Percentiles rank a stretch among this genome's conserved stretches.
Conservation (phyloP, 2,113 vertebrate genomes). For the Engraulis encrasicolus region DNA sequence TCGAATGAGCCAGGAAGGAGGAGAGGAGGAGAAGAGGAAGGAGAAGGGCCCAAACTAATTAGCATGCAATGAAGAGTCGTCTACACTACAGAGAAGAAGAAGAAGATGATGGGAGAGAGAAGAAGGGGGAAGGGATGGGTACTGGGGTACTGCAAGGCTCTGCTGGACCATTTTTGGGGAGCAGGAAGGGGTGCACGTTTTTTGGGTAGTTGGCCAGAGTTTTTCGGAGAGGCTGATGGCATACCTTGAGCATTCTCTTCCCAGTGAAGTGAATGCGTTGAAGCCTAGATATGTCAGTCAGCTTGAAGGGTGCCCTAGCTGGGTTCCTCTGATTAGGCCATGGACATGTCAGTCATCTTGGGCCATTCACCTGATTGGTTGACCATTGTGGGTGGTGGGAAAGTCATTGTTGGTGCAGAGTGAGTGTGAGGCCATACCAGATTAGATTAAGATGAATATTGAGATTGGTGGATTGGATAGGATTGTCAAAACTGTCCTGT, state of each 20-base stretch:
- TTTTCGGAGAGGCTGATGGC: conserved; percentile 54
- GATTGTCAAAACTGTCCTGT: conserved; percentile 27
- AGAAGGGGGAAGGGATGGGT: conserved; percentile 45
- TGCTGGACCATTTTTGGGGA: conserved; percentile 32
- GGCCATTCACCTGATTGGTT: too few relatives aligned
- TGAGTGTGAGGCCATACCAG: too few relatives aligned
- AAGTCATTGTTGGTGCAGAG: not conserved
- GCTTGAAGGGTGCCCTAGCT: conserved; percentile 3
- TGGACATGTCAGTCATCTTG: too few relatives aligned
- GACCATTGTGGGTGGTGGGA: not conserved
- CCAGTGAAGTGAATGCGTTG: conserved; percentile 62
- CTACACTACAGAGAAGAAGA: conserved; percentile 54
- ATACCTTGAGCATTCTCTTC: conserved; percentile 69
- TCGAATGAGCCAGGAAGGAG: conserved; percentile 47
- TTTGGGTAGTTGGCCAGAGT: not conserved
- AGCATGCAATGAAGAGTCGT: conserved; percentile 73
- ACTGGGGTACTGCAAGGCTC: conserved; percentile 31
- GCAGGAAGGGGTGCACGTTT: too few relatives aligned
- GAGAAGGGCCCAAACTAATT: conserved; percentile 69
- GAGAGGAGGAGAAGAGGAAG: conserved; percentile 44
- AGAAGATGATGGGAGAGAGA: too few relatives aligned
- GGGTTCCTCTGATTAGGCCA: not conserved
- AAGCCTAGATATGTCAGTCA: conserved; percentile 62
- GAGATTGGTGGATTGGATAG: not conserved
- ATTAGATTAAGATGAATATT: too few relatives aligned